Evolutionary conservation across 2,113 vertebrate species (phyloP).

Genomic region (Pelmatolapia mariae): DNA sequence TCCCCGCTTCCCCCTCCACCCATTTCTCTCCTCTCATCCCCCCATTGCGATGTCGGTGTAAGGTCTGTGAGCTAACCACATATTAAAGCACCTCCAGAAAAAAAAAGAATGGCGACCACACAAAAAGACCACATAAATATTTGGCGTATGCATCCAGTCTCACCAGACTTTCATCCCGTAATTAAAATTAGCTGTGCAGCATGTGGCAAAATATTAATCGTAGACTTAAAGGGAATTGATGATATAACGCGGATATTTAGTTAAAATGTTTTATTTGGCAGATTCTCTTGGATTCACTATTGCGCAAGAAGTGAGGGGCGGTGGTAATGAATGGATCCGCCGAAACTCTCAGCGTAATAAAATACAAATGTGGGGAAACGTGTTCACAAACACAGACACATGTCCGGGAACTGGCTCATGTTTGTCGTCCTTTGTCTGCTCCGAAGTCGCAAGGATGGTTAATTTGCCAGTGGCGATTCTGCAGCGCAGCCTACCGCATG

Average conservation of each 20-base stretch:
- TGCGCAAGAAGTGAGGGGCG: neutral
- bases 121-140: neutral
- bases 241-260: neutral
- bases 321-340: neutral
- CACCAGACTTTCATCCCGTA: neutral
- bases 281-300: neutral
- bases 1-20: slow-evolving; percentile 35
- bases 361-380: neutral
- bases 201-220: neutral
- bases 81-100: neutral
- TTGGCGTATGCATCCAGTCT: neutral
- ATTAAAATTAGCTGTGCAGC: neutral
- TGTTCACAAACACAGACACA: neutral
- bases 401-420: slow-evolving; percentile 1
- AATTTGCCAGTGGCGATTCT: slow-evolving; percentile 55
- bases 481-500: slow-evolving; percentile 42
- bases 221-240: neutral
- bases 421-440: slow-evolving; percentile 48
- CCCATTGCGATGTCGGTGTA: slow-evolving; percentile 43
- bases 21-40: slow-evolving; percentile 25
- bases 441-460: slow-evolving; percentile 8
- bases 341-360: neutral
- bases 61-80: slow-evolving; percentile 28
- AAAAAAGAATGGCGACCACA: neutral
- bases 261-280: neutral